These are phyloP conservation scores for Teleiodes luculella DNA, from an alignment of 2,888 invertebrate genomes.

Conservation along the genomic window DNA sequence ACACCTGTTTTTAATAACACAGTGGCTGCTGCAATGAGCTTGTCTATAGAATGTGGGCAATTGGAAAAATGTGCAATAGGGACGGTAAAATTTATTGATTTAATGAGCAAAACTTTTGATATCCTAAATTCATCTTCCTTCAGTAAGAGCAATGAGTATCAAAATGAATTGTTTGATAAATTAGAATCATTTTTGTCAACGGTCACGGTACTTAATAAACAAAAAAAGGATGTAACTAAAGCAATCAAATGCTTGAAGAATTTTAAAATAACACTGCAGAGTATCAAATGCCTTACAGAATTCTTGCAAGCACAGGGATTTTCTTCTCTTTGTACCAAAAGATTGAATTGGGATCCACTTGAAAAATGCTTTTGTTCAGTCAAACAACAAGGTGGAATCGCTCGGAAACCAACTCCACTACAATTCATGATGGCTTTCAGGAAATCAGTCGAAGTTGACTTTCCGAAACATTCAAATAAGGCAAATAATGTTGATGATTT, in stretches of 20 bases:
- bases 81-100: slow-evolving; percentile 22
- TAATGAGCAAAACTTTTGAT: not conserved
- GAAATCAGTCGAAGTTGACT: slow-evolving; percentile 3
- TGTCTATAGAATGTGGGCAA: slow-evolving; percentile 20
- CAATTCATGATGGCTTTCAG: slow-evolving; percentile 8
- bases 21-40: slow-evolving; percentile 31
- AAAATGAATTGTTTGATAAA: too few species aligned
- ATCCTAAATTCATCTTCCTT: too few species aligned
- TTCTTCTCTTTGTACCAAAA: slow-evolving; percentile 7
- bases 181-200: too few species aligned
- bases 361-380: slow-evolving; percentile 6
- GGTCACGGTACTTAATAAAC: too few species aligned
- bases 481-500: slow-evolving; percentile 3
- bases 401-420: slow-evolving; percentile 5
- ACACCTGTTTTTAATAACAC: slow-evolving; percentile 34
- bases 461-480: not conserved
- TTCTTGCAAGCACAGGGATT: slow-evolving; percentile 12
- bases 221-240: slow-evolving; percentile 3
- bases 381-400: not conserved
- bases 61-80: slow-evolving; percentile 18
- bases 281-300: slow-evolving; percentile 6
- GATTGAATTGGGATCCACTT: slow-evolving; percentile 8
- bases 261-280: slow-evolving; percentile 10
- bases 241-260: slow-evolving; percentile 5
- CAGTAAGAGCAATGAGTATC: too few species aligned